phyloP scores from a whole-genome alignment of 2,888 invertebrate species.

The Pyrrhosoma nymphula region DNA sequence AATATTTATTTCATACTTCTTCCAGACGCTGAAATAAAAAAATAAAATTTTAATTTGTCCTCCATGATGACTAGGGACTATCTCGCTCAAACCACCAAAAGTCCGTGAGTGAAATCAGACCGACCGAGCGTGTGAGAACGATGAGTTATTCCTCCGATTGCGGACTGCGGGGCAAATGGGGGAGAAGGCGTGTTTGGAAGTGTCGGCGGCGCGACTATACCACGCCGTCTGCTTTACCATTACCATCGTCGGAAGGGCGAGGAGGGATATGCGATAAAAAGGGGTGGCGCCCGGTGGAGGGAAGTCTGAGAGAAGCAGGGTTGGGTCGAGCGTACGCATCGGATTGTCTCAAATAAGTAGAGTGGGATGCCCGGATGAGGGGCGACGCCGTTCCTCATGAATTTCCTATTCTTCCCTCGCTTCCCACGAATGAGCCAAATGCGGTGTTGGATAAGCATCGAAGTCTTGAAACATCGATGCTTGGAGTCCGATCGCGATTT shows the following conservation, averaged over 20 bases:
- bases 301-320: not conserved
- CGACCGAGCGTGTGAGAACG: not conserved
- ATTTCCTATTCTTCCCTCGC: not conserved
- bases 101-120: not conserved
- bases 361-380: not conserved
- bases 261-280: not conserved
- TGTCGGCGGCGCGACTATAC: not conserved
- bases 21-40: too few relatives aligned
- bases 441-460: too few relatives aligned
- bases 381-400: not conserved
- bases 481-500: too few relatives aligned
- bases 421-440: too few relatives aligned
- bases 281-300: too few relatives aligned
- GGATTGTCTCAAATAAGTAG: not conserved
- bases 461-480: too few relatives aligned
- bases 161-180: not conserved
- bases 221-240: not conserved
- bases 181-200: not conserved
- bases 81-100: too few relatives aligned
- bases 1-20: too few relatives aligned
- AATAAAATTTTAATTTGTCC: too few relatives aligned
- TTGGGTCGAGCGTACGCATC: not conserved
- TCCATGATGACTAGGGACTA: too few relatives aligned
- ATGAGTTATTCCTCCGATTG: not conserved
- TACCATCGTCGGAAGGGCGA: not conserved